Conservation (phyloP, 2,888 invertebrate species). For the Priocnemis perturbator region DNA sequence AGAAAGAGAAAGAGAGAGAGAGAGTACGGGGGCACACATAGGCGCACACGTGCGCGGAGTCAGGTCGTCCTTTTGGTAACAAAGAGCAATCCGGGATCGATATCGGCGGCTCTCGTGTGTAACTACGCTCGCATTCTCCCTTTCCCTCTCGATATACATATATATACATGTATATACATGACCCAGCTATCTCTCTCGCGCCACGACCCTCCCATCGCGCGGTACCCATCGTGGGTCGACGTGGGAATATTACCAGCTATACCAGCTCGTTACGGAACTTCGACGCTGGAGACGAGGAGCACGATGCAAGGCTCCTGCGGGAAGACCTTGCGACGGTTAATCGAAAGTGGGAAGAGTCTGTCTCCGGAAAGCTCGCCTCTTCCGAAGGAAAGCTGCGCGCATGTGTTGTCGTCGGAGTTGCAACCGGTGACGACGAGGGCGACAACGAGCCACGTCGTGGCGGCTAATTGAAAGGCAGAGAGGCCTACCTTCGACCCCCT, state of each 20-base stretch:
- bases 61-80: conserved; percentile 35
- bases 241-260: conserved; percentile 57
- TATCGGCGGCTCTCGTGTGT: conserved; percentile 35
- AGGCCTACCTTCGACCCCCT: not conserved
- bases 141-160: not conserved
- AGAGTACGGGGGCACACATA: no score
- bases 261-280: conserved; percentile 55
- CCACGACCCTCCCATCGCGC: not conserved
- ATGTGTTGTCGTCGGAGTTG: not conserved
- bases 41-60: not conserved
- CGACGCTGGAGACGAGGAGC: conserved; percentile 35
- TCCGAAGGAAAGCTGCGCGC: no score
- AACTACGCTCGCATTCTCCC: not conserved
- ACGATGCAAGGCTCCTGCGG: conserved; percentile 32
- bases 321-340: conserved; percentile 49
- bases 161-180: no score
- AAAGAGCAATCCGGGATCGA: conserved; percentile 57
- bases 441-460: conserved; percentile 5
- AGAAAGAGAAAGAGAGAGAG: no score
- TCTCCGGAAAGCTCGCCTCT: not conserved
- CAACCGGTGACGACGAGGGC: not conserved
- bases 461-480: conserved; percentile 40
- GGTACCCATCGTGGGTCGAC: conserved; percentile 22
- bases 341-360: conserved; percentile 38
- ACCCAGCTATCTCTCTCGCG: no score